Evolutionary conservation across 2,797 vertebrate genomes (phyloP), one percentile per base, ranked within the genome.

Genomic region (Coranthus polyacanthus): DNA sequence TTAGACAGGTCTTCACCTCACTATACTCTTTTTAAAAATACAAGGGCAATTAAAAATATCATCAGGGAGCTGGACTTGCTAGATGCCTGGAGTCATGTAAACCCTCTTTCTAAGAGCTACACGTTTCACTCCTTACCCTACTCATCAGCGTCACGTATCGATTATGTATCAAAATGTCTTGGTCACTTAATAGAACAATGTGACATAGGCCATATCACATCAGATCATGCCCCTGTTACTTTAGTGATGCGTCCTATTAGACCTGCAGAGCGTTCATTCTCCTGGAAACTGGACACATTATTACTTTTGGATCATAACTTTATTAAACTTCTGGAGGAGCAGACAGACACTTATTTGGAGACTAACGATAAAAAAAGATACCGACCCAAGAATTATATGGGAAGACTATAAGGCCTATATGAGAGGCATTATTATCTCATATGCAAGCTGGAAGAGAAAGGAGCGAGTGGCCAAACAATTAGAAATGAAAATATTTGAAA

Each of bases 361-460:
- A n/a, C n/a, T n/a, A n/a, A n/a, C n/a, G n/a, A n/a, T n/a, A 5
- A 26, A 12, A 1, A 24, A 36, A 0, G 12, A 53, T 1, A 4
- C 24, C 20, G 54, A 57, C 18, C 59, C 17, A 42, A 62, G 38
- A 43, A 43, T 16, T 32, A 20, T 37, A 5, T 17, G 39, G 26
- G 26, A 63, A 4, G 6, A 13, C 2, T 53, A 36, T 37, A 24
- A 53, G 4, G 49, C 41, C 4, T 51, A 42, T 7, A 32, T 43
- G 37, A 7, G 37, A 2, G 36, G 58, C 2, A 18, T 49, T 3
- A 49, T 62, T 42, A 51, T 61, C 2, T 51, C 37, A 38, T 32
- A 38, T 38, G n/a, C 45, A 21, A 24, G 45, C 21, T 3, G 21
- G 11, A 24, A 24, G 21, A 46, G 22, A n/a, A n/a, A n/a, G n/a